phyloP scores from a whole-genome alignment of 2,888 invertebrate species.

The Ptychoptera albimana region DNA sequence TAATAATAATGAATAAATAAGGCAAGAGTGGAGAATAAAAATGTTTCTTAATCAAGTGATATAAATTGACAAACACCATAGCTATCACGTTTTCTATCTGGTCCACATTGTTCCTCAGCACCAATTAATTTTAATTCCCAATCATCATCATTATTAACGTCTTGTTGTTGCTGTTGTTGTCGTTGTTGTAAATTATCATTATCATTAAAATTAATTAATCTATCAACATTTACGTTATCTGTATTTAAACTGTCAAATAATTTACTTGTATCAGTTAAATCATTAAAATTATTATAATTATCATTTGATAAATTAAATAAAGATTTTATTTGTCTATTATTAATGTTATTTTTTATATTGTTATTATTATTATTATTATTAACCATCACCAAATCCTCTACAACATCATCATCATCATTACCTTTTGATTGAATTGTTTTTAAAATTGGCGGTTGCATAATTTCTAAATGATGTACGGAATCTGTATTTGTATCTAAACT shows the following conservation, averaged over 20 bases:
- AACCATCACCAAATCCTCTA: neutral
- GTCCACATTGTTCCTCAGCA: constrained; percentile 58
- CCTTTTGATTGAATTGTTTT: neutral
- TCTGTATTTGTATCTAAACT: constrained; percentile 7
- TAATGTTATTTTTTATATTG: constrained; percentile 2
- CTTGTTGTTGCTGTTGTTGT: constrained; percentile 10
- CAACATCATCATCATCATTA: neutral
- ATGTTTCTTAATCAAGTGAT: neutral
- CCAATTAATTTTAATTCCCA: constrained; percentile 42
- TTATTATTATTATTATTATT: constrained; percentile 4
- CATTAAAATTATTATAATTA: constrained; percentile 3
- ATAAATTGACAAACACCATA: constrained; percentile 42
- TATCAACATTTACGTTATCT: constrained; percentile 5
- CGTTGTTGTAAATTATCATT: constrained; percentile 13
- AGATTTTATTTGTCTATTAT: neutral
- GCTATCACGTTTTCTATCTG: constrained; percentile 50
- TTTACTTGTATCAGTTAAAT: constrained; percentile 6
- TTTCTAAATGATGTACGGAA: constrained; percentile 21
- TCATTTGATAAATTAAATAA: neutral
- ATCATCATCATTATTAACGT: constrained; percentile 15
- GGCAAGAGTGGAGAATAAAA: no score
- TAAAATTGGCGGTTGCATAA: constrained; percentile 15
- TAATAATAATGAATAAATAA: no score
- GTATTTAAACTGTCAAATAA: constrained; percentile 9
- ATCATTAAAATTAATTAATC: constrained; percentile 1